Base-by-base conservation (phyloP, 1,140 invertebrate genomes). In the Macrobrachium nipponense region DNA sequence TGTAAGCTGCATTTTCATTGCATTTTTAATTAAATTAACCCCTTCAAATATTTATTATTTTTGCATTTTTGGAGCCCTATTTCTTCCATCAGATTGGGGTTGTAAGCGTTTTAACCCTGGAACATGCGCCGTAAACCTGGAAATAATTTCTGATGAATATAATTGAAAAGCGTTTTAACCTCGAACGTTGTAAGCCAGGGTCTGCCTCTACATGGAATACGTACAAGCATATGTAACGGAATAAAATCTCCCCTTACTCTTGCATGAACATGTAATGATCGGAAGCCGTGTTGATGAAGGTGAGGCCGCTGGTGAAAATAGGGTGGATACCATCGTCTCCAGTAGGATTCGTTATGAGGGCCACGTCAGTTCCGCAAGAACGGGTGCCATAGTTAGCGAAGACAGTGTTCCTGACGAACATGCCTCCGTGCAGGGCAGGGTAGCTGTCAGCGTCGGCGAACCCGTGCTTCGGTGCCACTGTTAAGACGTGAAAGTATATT, bases 311-410 rank as follows among this genome's bases (percentile, higher is more conserved):
- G 17, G 36, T 51, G 44, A 87, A 80, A 43, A 88, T 51, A 1
- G 87, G 87, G 23, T 85, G 83, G 51, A 82, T 64, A 27, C 68
- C 83, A 27, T 88, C 87, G 27, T 88, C 87, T 17, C 77, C 72
- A 0, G 58, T 62, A 23, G 18, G 44, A 68, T 87, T 82, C 18
- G 84, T 82, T 62, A 75, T 82, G 68, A 88, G 18, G 6, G 87
- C 87, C 5, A 82, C 23, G 64, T 88, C 80, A 14, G 36, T 64
- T 2, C 73, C 73, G 12, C 87, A 83, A 12, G 20, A 20, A 5
- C 66, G 59, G n/a, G 36, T 77, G 51, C 5, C 59, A 23, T 58
- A 88, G 51, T 78, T 78, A 36, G 58, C 15, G 44, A 87, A 84
- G 6, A 23, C 62, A 23, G 60, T 23, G 43, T 75, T 44, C 10